Base-by-base conservation (phyloP, 2,888 invertebrate genomes). In the Folsomia manolachei region DNA sequence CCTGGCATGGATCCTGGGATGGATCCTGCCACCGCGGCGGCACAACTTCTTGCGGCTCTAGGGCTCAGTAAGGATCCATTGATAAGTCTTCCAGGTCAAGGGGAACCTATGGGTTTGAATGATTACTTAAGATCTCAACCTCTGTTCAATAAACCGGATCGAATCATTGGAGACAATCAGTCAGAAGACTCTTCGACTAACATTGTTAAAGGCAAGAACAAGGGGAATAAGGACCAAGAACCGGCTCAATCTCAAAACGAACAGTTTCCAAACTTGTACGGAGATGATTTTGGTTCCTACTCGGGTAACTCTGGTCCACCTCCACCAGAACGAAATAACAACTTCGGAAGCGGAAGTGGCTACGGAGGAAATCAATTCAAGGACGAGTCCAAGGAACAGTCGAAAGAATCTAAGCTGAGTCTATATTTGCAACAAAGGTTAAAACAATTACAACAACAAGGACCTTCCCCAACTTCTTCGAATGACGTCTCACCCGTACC, bases 1-100 rank as follows among this genome's bases (percentile, higher is more conserved):
- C 71, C 2, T 60, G 27, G 0, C 69, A 69, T 27, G 62, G 73
- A 24, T 74, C 51, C 9, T 19, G 69, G 4, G 61, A 27, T 26
- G 53, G 56, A 2, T n/a, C 21, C 2, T 56, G 52, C 23, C 63
- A 25, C 27, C 39, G 71, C 0, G 62, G 71, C 52, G 62, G 68
- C 2, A 63, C 67, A 79, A 63, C 75, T 77, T 0, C 61, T 79
- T 61, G 75, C 76, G 2, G 79, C 79, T 0, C 68, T 78, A 4
- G 79, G 78, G 19, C 52, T 79, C 1, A 74, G 73, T 1, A 74
- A 75, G 11, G 75, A 73, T 70, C 76, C 75, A 0, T 27, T 75
- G 0, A 63, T 73, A n/a, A 27, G 64, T 23, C 24, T 56, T 18
- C 26, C 26, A 65, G 60, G 60, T n/a, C 27, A 71, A 69, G 71